Percentiles rank a stretch among this genome's conserved stretches.
These are phyloP conservation scores for Hippocampus zosterae DNA, from an alignment of 2,113 vertebrate species.

Conservation along the genomic window DNA sequence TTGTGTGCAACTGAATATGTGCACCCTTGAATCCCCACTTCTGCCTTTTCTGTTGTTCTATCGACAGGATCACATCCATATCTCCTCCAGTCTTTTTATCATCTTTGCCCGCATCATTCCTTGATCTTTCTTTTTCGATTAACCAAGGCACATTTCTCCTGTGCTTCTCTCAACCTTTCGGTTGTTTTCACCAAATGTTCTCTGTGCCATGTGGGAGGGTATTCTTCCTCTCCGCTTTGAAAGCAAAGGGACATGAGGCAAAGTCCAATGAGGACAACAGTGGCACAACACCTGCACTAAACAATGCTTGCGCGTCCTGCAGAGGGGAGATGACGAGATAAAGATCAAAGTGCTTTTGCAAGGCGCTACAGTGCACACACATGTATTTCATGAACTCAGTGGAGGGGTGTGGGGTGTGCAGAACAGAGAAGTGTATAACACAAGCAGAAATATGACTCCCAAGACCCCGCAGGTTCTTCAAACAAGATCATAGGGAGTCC, in stretches of 20 bases:
- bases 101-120: conserved; percentile 19
- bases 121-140: conserved; percentile 22
- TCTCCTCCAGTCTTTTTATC: conserved; percentile 25
- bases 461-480: conserved; percentile 49
- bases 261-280: conserved; percentile 26
- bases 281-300: conserved; percentile 19
- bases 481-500: conserved; percentile 55
- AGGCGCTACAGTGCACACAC: conserved; percentile 31
- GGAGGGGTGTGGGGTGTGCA: not conserved
- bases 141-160: conserved; percentile 22
- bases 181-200: conserved; percentile 64
- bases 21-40: conserved; percentile 40
- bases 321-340: conserved; percentile 57
- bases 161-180: conserved; percentile 40
- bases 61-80: conserved; percentile 20
- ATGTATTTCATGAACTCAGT: conserved; percentile 5
- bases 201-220: conserved; percentile 61
- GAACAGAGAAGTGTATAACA: not conserved
- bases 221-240: conserved; percentile 56
- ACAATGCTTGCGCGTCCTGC: conserved; percentile 10
- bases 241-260: conserved; percentile 32
- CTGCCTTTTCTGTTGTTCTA: conserved; percentile 34
- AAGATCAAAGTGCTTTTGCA: conserved; percentile 62
- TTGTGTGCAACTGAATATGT: conserved; percentile 14
- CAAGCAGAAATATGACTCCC: conserved; percentile 23